phyloP scores from a whole-genome alignment of 2,888 invertebrate species.

The Mythimna ferrago region DNA sequence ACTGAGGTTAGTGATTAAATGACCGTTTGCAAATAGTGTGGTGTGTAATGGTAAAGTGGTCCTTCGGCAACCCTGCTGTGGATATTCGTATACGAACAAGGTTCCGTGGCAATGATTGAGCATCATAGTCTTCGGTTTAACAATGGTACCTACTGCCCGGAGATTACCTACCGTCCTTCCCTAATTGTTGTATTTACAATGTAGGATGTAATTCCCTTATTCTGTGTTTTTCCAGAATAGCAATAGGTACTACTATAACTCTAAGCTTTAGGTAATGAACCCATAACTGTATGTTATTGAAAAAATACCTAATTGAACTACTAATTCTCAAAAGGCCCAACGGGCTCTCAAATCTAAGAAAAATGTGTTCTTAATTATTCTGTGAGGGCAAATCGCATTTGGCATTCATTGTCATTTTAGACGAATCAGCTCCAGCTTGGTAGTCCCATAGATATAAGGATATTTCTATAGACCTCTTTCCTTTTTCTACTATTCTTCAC shows the following conservation, averaged over 20 bases:
- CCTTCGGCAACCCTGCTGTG: too few relatives aligned
- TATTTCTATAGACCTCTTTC: background rate
- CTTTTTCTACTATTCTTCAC: background rate
- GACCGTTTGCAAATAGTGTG: too few relatives aligned
- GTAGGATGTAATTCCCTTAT: conserved; percentile 1
- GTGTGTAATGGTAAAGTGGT: too few relatives aligned
- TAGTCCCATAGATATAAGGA: too few relatives aligned
- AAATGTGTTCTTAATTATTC: too few relatives aligned
- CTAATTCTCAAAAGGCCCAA: too few relatives aligned
- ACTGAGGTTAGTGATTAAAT: too few relatives aligned
- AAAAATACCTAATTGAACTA: background rate
- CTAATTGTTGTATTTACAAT: conserved; percentile 20
- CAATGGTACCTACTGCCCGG: too few relatives aligned
- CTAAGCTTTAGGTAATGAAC: background rate
- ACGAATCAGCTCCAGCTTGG: background rate
- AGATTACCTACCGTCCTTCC: background rate
- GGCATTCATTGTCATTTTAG: background rate
- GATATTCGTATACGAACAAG: too few relatives aligned
- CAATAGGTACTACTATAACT: background rate
- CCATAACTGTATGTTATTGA: background rate
- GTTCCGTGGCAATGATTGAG: background rate
- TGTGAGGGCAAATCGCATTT: background rate
- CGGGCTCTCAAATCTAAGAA: too few relatives aligned
- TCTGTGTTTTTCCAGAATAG: background rate
- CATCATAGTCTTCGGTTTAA: too few relatives aligned